These are phyloP conservation scores for Pygoscelis adeliae DNA, from an alignment of 2,113 vertebrate genomes.

Conservation along the genomic window DNA sequence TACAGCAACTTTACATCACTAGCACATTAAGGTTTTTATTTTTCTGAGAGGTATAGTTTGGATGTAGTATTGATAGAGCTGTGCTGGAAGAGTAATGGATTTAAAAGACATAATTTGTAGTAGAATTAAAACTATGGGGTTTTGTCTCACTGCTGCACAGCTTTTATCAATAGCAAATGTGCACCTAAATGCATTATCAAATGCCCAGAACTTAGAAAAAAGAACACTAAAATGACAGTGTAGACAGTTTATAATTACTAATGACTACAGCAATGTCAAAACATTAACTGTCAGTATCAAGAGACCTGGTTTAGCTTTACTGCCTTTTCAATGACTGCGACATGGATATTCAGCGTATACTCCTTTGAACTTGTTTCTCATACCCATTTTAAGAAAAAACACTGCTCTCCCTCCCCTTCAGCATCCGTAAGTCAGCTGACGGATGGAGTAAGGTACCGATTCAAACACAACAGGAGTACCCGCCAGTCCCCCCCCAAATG, in stretches of 20 bases:
- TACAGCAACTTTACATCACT: not conserved
- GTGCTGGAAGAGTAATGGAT: not conserved
- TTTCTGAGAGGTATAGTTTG: not conserved
- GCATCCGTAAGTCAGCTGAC: accelerated
- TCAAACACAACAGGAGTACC: not conserved
- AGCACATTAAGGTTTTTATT: not conserved
- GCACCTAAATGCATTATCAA: not conserved
- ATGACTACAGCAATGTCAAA: not conserved
- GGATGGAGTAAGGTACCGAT: accelerated
- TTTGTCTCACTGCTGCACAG: not conserved
- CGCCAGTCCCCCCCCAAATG: not conserved
- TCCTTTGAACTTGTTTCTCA: not conserved
- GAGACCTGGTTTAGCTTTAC: not conserved
- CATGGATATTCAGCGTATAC: accelerated
- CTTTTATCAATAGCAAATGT: not conserved
- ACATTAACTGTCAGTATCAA: not conserved
- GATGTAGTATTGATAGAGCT: not conserved
- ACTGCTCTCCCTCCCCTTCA: accelerated
- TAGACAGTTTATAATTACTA: not conserved
- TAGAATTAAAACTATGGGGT: not conserved
- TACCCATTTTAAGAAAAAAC: accelerated
- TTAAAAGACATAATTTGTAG: not conserved
- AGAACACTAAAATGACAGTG: not conserved
- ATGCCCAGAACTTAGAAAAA: not conserved
- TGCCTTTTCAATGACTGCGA: not conserved